Percentiles rank a stretch among this genome's conserved stretches.
These are phyloP conservation scores for Andrena cerasifolii DNA, from an alignment of 1,140 invertebrate genomes.

Conservation along the genomic window DNA sequence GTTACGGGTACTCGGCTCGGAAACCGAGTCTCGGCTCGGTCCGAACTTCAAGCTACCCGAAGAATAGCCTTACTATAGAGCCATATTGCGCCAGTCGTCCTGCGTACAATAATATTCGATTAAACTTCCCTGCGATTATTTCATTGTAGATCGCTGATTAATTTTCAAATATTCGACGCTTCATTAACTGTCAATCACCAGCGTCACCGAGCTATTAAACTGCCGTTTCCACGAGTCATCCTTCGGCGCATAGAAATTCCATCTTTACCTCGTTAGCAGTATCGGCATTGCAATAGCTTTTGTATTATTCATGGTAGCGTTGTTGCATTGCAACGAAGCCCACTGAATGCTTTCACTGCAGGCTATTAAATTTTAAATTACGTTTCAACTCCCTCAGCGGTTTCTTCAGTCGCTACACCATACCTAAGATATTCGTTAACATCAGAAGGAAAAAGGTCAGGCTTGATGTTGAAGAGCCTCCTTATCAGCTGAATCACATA, in stretches of 20 bases:
- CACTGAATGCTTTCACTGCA: background rate
- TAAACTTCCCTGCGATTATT: slow-evolving; percentile 54
- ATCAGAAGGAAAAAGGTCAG: no score
- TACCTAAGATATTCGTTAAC: background rate
- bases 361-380: background rate
- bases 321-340: background rate
- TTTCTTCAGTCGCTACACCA: slow-evolving; percentile 15
- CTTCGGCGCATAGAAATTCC: slow-evolving; percentile 2
- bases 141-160: slow-evolving; percentile 59
- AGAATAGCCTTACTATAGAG: no score
- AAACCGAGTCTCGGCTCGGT: no score
- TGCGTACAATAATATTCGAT: slow-evolving; percentile 51
- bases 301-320: background rate
- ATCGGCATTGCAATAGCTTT: slow-evolving; percentile 3
- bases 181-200: slow-evolving; percentile 60
- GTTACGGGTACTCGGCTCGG: no score
- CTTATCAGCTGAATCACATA: no score
- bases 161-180: slow-evolving; percentile 55
- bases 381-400: background rate
- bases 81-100: slow-evolving; percentile 39
- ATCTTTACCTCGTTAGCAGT: slow-evolving; percentile 35
- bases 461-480: no score
- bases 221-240: slow-evolving; percentile 55
- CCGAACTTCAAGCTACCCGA: no score
- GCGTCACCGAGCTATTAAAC: slow-evolving; percentile 54